Percentiles rank a stretch among this genome's conserved stretches.
Conservation (phyloP, 2,797 vertebrate genomes). For the Cephalopachus bancanus region DNA sequence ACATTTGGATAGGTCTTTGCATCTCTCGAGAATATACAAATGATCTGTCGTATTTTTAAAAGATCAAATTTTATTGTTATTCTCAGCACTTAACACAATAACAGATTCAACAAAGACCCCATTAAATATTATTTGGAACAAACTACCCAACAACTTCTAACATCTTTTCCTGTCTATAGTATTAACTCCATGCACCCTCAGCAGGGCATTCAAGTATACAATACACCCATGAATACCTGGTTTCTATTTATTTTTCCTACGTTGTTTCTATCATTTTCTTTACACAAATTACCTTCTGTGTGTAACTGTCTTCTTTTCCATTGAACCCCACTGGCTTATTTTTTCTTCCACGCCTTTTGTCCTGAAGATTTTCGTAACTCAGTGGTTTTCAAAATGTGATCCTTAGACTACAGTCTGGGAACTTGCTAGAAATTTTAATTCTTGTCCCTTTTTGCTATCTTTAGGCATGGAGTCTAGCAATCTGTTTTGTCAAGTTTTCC, state of each 20-base stretch:
- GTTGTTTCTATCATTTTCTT: not conserved
- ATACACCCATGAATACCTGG: not conserved
- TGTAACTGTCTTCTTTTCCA: not conserved
- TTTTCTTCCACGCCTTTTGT: not conserved
- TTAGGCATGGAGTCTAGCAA: not conserved
- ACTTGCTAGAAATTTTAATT: not conserved
- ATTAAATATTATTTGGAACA: not conserved
- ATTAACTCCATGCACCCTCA: not conserved
- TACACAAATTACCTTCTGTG: not conserved
- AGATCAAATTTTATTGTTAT: not conserved
- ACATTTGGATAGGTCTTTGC: not conserved
- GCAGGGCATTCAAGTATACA: not conserved
- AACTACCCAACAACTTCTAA: not conserved
- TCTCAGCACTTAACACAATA: not conserved
- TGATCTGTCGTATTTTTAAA: not conserved
- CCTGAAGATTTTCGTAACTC: not conserved
- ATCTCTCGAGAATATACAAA: constrained; percentile 17
- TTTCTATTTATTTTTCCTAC: not conserved
- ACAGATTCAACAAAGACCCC: not conserved
- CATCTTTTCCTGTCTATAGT: not conserved
- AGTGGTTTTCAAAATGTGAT: not conserved
- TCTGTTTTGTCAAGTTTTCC: not conserved
- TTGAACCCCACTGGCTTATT: not conserved
- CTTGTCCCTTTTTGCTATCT: not conserved
- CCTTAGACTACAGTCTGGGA: not conserved